A percentile compares a stretch with the other conserved stretches of the same genome.
Evolutionary conservation across 2,113 vertebrate species (phyloP).

Genomic region (Promerops cafer): DNA sequence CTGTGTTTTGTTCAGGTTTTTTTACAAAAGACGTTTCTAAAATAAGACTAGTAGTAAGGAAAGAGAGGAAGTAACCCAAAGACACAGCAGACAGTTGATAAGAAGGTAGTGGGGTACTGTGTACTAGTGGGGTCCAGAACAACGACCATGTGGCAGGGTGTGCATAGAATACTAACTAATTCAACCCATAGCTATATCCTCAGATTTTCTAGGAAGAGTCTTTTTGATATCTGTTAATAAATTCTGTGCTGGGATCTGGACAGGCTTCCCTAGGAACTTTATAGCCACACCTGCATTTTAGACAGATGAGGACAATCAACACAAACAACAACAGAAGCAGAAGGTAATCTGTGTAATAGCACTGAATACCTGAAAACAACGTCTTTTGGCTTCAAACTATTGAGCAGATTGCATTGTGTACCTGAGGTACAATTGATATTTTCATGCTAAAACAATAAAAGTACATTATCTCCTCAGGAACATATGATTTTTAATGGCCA

Average conservation of each 20-base stretch:
- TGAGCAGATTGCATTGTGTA: constrained; percentile 29
- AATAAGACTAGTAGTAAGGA: neutral
- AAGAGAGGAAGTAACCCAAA: neutral
- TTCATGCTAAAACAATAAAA: neutral
- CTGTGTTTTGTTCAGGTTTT: neutral
- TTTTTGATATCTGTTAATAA: neutral
- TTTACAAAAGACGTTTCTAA: neutral
- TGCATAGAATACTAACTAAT: neutral
- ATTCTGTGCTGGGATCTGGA: neutral
- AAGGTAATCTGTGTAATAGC: constrained; percentile 22
- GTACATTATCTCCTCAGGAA: constrained; percentile 7
- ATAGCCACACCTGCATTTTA: constrained; percentile 2
- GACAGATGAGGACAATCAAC: constrained; percentile 13
- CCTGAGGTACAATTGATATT: constrained; percentile 11
- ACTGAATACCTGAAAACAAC: neutral
- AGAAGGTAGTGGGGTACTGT: neutral
- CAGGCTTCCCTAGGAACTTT: neutral
- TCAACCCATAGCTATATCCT: neutral
- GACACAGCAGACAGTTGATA: neutral
- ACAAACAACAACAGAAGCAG: constrained; percentile 23
- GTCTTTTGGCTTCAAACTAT: constrained; percentile 28
- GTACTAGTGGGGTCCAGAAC: neutral
- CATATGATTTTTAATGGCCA: constrained; percentile 23
- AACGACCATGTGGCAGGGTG: neutral
- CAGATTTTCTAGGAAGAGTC: neutral